Evolutionary conservation across 1,140 invertebrate species (phyloP).

Genomic region (Pseudomyrmex pallidus): DNA sequence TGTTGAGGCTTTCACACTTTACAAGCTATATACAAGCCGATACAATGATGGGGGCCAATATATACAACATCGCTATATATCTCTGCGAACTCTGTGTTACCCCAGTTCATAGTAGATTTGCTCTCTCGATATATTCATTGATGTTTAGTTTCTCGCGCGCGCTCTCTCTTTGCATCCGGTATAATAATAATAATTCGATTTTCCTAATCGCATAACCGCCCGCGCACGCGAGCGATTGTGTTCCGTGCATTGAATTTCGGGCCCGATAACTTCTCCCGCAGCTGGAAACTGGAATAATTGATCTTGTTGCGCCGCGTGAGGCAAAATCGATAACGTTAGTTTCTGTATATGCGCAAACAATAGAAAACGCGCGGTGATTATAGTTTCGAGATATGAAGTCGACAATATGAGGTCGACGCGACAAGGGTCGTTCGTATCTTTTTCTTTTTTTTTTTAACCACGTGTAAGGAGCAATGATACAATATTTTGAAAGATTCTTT

Average conservation of each 20-base stretch:
- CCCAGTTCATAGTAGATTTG: constrained; percentile 35
- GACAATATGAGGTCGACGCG: too few species aligned
- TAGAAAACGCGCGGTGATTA: constrained; percentile 43
- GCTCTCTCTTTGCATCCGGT: constrained; percentile 30
- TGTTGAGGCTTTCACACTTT: background rate
- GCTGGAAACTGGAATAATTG: constrained; percentile 56
- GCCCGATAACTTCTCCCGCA: constrained; percentile 31
- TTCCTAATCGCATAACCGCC: constrained; percentile 28
- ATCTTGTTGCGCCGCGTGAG: constrained; percentile 42
- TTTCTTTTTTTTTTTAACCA: too few species aligned
- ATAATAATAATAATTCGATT: constrained; percentile 57
- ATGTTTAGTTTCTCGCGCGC: constrained; percentile 30
- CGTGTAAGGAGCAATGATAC: too few species aligned
- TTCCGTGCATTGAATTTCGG: constrained; percentile 35
- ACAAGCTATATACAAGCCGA: background rate
- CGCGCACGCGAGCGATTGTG: constrained; percentile 42
- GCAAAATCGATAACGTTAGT: constrained; percentile 25
- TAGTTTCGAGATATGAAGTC: constrained; percentile 7
- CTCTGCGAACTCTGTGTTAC: background rate
- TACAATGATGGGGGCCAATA: too few species aligned
- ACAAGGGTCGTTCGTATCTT: too few species aligned
- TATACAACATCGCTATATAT: background rate
- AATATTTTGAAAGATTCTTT: too few species aligned
- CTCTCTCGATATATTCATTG: constrained; percentile 25
- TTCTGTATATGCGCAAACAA: background rate